These are phyloP conservation scores for Tyrannus savana DNA, from an alignment of 2,113 vertebrate genomes.

Conservation along the genomic window DNA sequence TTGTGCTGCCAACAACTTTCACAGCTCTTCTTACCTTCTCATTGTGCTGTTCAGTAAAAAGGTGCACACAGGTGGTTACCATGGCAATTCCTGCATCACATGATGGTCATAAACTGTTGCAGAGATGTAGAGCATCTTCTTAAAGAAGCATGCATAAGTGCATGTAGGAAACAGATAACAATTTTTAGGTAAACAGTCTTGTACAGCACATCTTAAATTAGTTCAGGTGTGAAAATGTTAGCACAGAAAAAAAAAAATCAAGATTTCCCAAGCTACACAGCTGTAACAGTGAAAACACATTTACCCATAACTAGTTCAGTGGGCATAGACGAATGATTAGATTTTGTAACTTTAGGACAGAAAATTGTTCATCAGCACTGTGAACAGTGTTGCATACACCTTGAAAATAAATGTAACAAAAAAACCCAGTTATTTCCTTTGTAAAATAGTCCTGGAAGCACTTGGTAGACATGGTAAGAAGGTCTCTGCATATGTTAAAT, in stretches of 20 bases:
- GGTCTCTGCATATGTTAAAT: background rate
- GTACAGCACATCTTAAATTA: background rate
- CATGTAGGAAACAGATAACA: background rate
- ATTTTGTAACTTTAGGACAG: background rate
- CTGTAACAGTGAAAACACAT: background rate
- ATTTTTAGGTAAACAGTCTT: background rate
- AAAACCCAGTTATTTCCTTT: background rate
- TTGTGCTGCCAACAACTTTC: background rate
- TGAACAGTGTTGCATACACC: background rate
- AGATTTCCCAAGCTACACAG: background rate
- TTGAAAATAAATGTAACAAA: background rate
- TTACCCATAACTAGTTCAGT: background rate
- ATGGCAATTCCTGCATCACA: conserved; percentile 21
- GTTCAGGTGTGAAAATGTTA: background rate
- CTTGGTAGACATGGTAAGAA: background rate
- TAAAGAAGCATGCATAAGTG: background rate
- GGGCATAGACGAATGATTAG: background rate
- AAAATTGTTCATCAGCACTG: background rate
- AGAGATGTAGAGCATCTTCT: background rate
- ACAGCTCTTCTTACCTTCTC: background rate
- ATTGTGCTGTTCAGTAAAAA: background rate
- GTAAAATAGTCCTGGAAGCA: background rate
- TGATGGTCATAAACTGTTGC: background rate
- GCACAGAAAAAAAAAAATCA: background rate
- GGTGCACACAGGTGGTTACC: conserved; percentile 11